Evolutionary conservation across 2,888 invertebrate species (phyloP), one percentile per base, ranked within the genome.

Genomic region (Melanostoma scalare): DNA sequence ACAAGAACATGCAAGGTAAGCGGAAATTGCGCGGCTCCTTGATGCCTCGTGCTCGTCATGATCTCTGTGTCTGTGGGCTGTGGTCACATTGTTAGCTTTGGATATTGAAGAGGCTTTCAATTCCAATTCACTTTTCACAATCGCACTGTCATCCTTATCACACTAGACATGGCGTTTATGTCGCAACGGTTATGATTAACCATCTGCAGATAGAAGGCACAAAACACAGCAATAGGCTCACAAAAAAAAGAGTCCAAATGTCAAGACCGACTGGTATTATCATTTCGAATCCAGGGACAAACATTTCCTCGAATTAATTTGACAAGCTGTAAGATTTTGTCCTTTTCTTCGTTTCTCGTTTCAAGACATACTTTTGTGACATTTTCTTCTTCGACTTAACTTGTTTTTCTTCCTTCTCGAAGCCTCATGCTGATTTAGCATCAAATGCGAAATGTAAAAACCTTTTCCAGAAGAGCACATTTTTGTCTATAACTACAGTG

Each of bases 251-350:
- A 20, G 20, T 6, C 31, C 3, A 5, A 40, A 56, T 56, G 71
- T 69, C 69, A 63, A 50, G 52, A 52, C 38, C 56, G 52, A 80
- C 56, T 63, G 33, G 55, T 58, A 65, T 78, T 60, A 50, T 63
- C 56, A 63, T 77, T 67, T 65, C 4, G 38, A 44, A 20, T 52
- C 58, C 44, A 30, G 31, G 30, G 6, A 53, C n/a, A 44, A 48
- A 79, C 44, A 58, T 60, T 75, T 75, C 20, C 20, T 69, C 61
- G 69, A 42, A 65, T 69, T 58, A 63, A 75, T 69, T 63, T 75
- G 75, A 75, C 69, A 68, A 38, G 3, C 40, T 33, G 20, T 20
- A 50, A 63, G 46, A 63, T 76, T 38, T 36, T 48, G 3, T 2
- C 31, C 20, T 36, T 20, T 60, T 44, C 4, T 60, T n/a, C 44